Evolutionary conservation across 2,113 vertebrate species (phyloP).

Genomic region (Macrotis lagotis): DNA sequence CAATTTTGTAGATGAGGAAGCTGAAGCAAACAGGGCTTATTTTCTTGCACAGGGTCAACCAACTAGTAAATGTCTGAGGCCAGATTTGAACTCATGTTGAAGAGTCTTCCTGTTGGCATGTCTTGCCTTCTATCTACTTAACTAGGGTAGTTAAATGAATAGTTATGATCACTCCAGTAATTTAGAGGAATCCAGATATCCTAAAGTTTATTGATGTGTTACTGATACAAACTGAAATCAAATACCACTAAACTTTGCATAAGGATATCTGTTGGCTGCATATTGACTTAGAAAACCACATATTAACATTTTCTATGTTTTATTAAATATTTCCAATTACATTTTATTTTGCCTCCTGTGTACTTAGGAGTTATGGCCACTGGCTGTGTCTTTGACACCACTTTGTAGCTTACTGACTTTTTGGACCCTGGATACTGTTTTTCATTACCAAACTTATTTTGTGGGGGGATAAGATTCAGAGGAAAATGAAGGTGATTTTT

Average conservation of each 20-base stretch:
- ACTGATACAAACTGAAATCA: background rate
- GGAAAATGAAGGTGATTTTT: background rate
- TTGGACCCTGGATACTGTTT: background rate
- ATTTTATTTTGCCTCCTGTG: background rate
- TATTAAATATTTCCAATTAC: background rate
- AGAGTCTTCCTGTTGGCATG: background rate
- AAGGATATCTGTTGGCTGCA: background rate
- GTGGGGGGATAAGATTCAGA: background rate
- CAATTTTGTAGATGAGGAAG: background rate
- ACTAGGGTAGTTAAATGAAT: background rate
- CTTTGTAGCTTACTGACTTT: background rate
- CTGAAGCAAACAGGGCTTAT: background rate
- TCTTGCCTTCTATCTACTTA: background rate
- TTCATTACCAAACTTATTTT: background rate
- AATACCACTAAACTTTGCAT: background rate
- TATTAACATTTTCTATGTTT: background rate
- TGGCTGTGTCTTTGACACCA: background rate
- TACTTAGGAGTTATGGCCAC: background rate
- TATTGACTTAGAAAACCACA: background rate
- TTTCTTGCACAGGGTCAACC: background rate
- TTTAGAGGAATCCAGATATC: background rate
- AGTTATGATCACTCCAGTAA: background rate
- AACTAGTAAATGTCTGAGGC: background rate
- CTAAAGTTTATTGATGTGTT: background rate
- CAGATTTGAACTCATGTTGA: background rate